These are phyloP conservation scores for Pachypeltis micranthus DNA, from an alignment of 1,140 invertebrate species.

Conservation along the genomic window DNA sequence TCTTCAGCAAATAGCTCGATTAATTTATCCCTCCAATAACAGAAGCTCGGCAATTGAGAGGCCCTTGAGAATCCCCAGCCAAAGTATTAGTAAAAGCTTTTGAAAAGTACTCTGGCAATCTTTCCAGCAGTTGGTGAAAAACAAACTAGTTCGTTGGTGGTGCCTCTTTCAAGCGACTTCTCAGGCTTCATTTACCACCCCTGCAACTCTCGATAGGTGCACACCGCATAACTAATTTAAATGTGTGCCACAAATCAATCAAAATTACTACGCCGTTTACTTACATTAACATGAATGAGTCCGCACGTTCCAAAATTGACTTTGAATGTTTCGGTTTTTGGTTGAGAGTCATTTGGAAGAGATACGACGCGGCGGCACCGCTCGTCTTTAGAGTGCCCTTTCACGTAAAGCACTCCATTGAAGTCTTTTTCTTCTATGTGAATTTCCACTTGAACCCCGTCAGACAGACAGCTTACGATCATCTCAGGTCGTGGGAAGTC, in stretches of 20 bases:
- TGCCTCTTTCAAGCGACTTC: no score
- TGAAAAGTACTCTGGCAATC: no score
- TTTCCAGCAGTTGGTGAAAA: no score
- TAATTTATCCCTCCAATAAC: no score
- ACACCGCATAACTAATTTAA: no score
- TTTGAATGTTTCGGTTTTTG: conserved; percentile 70
- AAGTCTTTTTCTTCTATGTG: conserved; percentile 66
- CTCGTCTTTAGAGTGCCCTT: conserved; percentile 86
- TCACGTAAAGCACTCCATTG: conserved; percentile 85
- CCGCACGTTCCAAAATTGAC: conserved; percentile 85
- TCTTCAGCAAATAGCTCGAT: no score
- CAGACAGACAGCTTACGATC: conserved; percentile 76
- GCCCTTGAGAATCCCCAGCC: no score
- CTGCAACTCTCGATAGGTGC: not conserved
- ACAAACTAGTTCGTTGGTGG: no score
- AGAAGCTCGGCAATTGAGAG: no score
- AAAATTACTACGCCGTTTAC: conserved; percentile 34
- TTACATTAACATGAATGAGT: conserved; percentile 78
- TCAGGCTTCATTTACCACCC: no score
- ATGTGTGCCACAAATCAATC: no score
- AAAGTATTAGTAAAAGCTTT: no score
- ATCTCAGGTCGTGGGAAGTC: conserved; percentile 77
- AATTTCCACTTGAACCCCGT: conserved; percentile 80
- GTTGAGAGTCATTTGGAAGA: conserved; percentile 49
- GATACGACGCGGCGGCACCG: conserved; percentile 71